Percentiles rank a stretch among this genome's conserved stretches.
These are phyloP conservation scores for Anguilla marmorata DNA, from an alignment of 2,797 vertebrate species.

Conservation along the genomic window DNA sequence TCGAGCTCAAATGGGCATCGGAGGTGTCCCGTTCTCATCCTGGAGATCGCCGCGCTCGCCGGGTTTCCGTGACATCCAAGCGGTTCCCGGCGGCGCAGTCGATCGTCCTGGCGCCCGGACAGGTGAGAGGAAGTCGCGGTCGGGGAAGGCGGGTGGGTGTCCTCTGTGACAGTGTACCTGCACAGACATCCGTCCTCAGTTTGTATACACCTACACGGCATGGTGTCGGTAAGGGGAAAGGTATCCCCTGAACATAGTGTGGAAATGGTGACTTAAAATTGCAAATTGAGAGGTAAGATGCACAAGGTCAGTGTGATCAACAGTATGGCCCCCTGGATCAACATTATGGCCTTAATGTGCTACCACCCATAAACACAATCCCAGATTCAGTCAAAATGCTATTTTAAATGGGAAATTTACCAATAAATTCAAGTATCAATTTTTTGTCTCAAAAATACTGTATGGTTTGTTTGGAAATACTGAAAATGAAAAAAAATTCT, in stretches of 20 bases:
- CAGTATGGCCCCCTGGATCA: not conserved
- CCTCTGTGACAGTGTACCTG: not conserved
- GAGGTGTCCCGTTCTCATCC: constrained; percentile 1
- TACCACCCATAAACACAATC: not conserved
- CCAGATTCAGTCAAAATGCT: not conserved
- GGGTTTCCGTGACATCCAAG: not conserved
- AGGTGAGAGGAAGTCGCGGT: not conserved
- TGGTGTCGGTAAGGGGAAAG: not conserved
- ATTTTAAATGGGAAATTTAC: not conserved
- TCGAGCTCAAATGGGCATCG: not conserved
- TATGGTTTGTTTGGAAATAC: no score
- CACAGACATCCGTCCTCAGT: not conserved
- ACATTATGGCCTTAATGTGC: not conserved
- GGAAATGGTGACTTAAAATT: not conserved
- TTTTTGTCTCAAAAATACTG: not conserved
- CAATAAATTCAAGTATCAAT: not conserved
- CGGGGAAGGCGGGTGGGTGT: not conserved
- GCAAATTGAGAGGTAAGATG: not conserved
- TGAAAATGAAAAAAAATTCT: no score
- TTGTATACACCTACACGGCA: not conserved
- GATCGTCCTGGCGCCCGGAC: not conserved
- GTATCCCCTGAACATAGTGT: not conserved
- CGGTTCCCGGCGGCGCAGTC: no score
- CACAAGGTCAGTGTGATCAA: not conserved
- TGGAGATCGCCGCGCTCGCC: not conserved